These are phyloP conservation scores for Glaucopsyche alexis DNA, from an alignment of 2,888 invertebrate genomes.

Conservation along the genomic window DNA sequence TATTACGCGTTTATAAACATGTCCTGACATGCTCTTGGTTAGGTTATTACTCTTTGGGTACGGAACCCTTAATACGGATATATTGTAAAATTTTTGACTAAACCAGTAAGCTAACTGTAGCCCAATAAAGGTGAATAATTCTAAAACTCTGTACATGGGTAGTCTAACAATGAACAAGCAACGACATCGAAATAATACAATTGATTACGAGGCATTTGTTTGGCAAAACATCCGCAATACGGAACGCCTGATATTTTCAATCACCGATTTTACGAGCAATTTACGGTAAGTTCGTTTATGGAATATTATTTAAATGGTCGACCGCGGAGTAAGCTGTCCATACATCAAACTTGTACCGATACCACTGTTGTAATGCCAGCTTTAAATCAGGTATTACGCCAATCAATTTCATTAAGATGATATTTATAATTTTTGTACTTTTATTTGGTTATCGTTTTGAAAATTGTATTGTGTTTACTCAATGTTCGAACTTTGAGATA, in stretches of 20 bases:
- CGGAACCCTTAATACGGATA: too few species aligned
- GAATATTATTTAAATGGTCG: conserved; percentile 43
- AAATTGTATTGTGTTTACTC: background rate
- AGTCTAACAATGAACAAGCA: conserved; percentile 39
- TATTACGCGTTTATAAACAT: too few species aligned
- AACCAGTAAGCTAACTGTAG: background rate
- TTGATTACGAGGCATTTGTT: conserved; percentile 63
- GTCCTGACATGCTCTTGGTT: too few species aligned
- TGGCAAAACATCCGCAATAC: conserved; percentile 55
- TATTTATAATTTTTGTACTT: background rate
- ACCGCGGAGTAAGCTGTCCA: conserved; percentile 30
- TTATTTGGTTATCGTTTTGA: background rate
- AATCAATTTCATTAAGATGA: conserved; percentile 12
- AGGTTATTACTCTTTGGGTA: too few species aligned
- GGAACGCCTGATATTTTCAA: conserved; percentile 57
- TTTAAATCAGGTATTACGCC: conserved; percentile 20
- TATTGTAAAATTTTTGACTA: background rate
- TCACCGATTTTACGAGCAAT: conserved; percentile 60
- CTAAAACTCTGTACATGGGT: conserved; percentile 4
- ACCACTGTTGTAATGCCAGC: conserved; percentile 7
- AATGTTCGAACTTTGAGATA: background rate
- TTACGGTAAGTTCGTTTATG: conserved; percentile 49
- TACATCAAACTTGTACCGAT: conserved; percentile 30
- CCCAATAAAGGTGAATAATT: conserved; percentile 4
- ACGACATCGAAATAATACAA: conserved; percentile 56